phyloP scores from a whole-genome alignment of 2,888 invertebrate genomes.

The Sinohyriopsis cumingii region DNA sequence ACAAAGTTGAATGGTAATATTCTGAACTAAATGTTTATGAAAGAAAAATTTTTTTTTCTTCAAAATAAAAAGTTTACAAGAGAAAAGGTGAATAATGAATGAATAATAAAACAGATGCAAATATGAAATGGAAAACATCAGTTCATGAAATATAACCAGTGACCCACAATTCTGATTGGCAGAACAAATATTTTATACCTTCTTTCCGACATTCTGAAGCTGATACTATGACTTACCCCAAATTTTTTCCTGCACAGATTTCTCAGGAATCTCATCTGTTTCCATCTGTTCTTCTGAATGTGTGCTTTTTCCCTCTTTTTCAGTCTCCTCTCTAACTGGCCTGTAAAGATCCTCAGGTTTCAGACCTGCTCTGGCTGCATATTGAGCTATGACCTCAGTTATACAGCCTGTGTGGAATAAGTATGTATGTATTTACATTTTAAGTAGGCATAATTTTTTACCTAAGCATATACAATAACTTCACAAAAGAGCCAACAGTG shows the following conservation, averaged over 20 bases:
- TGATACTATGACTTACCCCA: conserved; percentile 21
- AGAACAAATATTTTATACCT: too few species aligned
- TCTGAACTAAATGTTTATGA: too few species aligned
- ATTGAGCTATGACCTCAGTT: conserved; percentile 89
- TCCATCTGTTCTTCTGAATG: conserved; percentile 9
- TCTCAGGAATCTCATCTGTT: conserved; percentile 7
- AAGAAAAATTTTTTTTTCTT: too few species aligned
- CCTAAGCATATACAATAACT: too few species aligned
- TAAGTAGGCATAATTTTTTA: conserved; percentile 51
- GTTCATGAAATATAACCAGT: too few species aligned
- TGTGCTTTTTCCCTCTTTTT: conserved; percentile 5
- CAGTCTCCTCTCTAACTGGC: conserved; percentile 24
- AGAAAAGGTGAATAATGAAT: too few species aligned
- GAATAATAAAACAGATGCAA: too few species aligned
- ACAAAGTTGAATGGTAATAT: too few species aligned
- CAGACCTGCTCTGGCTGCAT: conserved; percentile 79
- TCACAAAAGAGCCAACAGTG: too few species aligned
- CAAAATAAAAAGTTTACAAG: too few species aligned
- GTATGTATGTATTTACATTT: conserved; percentile 67
- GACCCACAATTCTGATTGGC: too few species aligned
- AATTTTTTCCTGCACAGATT: conserved; percentile 20
- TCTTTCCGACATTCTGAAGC: neutral
- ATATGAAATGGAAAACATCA: too few species aligned
- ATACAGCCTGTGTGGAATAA: conserved; percentile 83
- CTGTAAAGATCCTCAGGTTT: conserved; percentile 52